Base-by-base conservation (phyloP, 1,140 invertebrate genomes). In the Monochamus saltuarius region DNA sequence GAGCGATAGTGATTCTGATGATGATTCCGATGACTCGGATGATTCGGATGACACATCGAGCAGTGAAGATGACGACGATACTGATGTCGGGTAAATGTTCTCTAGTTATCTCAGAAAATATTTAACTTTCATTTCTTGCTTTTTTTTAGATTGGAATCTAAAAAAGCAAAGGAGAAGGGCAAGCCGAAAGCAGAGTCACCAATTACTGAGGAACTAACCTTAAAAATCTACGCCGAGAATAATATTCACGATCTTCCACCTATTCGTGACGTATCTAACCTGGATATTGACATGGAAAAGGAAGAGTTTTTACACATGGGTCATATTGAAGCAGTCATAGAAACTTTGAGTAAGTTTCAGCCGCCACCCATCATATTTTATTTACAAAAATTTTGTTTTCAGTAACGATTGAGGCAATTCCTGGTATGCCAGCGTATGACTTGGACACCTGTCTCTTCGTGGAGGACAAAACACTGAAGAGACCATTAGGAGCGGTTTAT, bases 391-490 rank as follows among this genome's bases (percentile, higher is more conserved):
- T 29, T 47, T 42, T 11, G 16, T 49, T 82, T 82, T 11, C 79
- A 89, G 90, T 92, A 37, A 82, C 91, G 62, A 84, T 94, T 36
- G 81, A 87, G 63, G 82, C 87, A 36, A 75, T 85, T 36, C 83
- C 84, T 45, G 82, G 83, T 50, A 86, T 84, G 36, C 89, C 90
- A 51, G 83, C 90, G 0, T 81, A 95, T 40, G 87, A 96, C 80
- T 75, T 95, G 51, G 92, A 95, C 53, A 90, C 89, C 4, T 82
- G 95, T 17, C 76, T 96, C 19, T 96, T 96, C 51, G 52, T 73
- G 1, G 65, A 73, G 39, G 57, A 70, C 72, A 90, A 91, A 89
- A 39, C 9, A 1, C 36, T n/a, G 11, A 79, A 85, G 42, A 83
- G 84, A 62, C 81, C 88, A 2, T 75, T 94, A 0, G 92, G 92